Evolutionary conservation across 2,113 vertebrate species (phyloP).

Genomic region (Vidua macroura): DNA sequence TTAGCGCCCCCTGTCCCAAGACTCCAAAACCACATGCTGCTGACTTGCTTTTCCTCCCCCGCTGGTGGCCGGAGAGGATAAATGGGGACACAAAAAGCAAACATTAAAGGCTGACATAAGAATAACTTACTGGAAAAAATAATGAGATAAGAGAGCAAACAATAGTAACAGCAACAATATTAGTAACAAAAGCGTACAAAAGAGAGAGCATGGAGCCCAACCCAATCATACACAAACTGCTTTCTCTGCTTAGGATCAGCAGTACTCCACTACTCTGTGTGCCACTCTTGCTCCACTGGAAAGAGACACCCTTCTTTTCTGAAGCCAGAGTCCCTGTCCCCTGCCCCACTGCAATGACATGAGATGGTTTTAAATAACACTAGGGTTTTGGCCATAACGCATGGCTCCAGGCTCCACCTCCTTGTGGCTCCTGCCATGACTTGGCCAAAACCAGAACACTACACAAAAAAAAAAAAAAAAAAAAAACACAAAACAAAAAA

Average conservation of each 20-base stretch:
- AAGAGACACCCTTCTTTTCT: not conserved
- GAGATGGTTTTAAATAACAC: not conserved
- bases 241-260: not conserved
- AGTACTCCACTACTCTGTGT: too few species aligned
- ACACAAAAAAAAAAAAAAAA: not conserved
- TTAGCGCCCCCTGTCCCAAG: not conserved
- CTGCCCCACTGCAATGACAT: too few species aligned
- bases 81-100: not conserved
- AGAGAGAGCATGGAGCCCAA: not conserved
- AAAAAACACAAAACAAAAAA: not conserved
- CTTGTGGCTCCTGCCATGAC: not conserved
- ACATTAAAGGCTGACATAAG: not conserved
- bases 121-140: not conserved
- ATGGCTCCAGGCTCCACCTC: not conserved
- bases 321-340: not conserved
- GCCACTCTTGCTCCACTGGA: not conserved
- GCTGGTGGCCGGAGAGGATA: not conserved
- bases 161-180: not conserved
- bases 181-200: not conserved
- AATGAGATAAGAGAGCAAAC: not conserved
- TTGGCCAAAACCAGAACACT: not conserved
- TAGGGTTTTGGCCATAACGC: not conserved
- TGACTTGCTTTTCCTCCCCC: not conserved
- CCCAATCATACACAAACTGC: fast-evolving
- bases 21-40: not conserved